Conservation (phyloP, 2,888 invertebrate species). For the Metallyticus violacea region DNA sequence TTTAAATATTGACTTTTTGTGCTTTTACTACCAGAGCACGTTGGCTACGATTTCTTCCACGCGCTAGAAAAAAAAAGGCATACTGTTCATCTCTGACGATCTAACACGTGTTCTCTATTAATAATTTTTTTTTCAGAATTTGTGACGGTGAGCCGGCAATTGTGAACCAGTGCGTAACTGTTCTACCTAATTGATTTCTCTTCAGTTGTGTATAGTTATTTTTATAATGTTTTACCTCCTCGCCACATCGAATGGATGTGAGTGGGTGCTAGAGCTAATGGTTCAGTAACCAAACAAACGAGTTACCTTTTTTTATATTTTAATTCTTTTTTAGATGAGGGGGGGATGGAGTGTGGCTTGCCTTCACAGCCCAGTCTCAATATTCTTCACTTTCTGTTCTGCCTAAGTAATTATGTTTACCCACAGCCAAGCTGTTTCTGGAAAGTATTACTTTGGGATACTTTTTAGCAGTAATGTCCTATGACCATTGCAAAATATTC, state of each 20-base stretch:
- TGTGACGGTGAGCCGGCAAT: background rate
- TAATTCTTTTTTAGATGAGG: background rate
- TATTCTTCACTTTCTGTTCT: no score
- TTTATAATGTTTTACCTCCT: background rate
- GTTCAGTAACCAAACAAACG: background rate
- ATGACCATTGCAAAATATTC: no score
- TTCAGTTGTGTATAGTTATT: background rate
- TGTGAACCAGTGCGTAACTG: background rate
- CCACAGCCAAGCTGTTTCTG: no score
- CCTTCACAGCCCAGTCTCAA: no score
- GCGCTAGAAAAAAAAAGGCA: background rate
- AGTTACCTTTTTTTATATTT: background rate
- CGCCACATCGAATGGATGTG: background rate
- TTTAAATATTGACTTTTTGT: no score
- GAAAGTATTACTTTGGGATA: no score
- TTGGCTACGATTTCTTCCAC: background rate
- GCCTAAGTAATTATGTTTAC: no score
- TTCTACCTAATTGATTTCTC: background rate
- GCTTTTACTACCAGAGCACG: background rate
- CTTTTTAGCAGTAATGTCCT: no score
- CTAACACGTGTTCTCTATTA: background rate
- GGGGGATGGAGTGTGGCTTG: background rate
- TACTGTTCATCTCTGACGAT: background rate
- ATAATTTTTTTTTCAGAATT: background rate
- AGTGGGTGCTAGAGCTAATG: background rate